These are phyloP conservation scores for Psittacula derbiana DNA, from an alignment of 2,797 vertebrate species.

Conservation along the genomic window DNA sequence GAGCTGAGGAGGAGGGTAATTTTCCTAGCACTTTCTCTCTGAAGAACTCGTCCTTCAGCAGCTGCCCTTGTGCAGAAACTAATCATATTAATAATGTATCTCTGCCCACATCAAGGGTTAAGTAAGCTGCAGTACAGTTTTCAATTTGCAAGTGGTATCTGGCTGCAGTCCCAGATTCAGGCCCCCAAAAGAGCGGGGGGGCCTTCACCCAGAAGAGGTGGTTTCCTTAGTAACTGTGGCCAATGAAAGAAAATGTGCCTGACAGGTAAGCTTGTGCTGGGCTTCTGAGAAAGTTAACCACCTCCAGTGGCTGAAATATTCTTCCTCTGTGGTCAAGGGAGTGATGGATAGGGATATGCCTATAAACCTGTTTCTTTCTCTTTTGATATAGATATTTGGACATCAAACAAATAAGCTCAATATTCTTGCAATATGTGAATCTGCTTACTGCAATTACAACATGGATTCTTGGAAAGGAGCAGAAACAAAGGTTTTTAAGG, in stretches of 20 bases:
- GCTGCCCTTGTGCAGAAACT: neutral
- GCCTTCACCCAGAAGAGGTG: slow-evolving; percentile 17
- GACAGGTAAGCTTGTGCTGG: slow-evolving; percentile 12
- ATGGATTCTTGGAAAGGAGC: neutral
- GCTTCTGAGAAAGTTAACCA: neutral
- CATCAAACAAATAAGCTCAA: neutral
- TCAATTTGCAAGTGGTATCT: slow-evolving; percentile 24
- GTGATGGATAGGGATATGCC: fast-evolving
- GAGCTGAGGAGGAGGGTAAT: neutral
- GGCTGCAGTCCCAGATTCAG: slow-evolving; percentile 40
- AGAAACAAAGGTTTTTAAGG: neutral
- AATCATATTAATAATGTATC: fast-evolving
- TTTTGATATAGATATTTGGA: neutral
- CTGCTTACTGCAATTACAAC: neutral
- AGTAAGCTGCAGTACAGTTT: neutral
- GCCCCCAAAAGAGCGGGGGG: neutral
- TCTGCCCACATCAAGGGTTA: slow-evolving; percentile 36
- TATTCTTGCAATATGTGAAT: neutral
- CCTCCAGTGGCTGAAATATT: neutral
- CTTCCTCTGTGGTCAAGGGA: neutral
- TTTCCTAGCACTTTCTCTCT: neutral
- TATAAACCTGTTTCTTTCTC: neutral
- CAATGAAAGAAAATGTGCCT: slow-evolving; percentile 46
- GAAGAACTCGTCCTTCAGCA: neutral
- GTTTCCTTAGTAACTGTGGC: slow-evolving; percentile 71